These are phyloP conservation scores for Drosophila aff. DNA, from an alignment of 1,140 invertebrate species.

Conservation along the genomic window DNA sequence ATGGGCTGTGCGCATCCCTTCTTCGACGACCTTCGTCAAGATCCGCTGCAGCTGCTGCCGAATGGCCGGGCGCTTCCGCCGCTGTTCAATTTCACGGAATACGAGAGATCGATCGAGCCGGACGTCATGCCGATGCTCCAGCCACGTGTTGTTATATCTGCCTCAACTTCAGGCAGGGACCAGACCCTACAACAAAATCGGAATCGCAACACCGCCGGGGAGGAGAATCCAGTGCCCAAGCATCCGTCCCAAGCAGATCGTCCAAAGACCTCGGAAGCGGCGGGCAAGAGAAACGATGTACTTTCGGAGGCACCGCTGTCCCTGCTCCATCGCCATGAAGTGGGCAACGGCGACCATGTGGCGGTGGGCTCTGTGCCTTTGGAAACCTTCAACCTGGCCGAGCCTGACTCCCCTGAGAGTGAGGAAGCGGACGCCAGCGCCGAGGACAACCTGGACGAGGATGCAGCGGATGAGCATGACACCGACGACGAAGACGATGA, in stretches of 20 bases:
- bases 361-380: constrained; percentile 20
- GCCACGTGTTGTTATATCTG: not conserved
- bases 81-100: constrained; percentile 62
- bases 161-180: not conserved
- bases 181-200: not conserved
- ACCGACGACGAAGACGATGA: constrained; percentile 33
- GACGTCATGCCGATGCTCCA: constrained; percentile 32
- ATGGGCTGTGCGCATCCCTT: constrained; percentile 68
- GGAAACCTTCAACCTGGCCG: not conserved
- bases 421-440: constrained; percentile 27
- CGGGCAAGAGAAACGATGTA: not conserved
- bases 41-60: constrained; percentile 61
- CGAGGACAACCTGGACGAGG: constrained; percentile 23
- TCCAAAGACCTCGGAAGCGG: not conserved
- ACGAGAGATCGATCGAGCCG: constrained; percentile 59
- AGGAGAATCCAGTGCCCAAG: constrained; percentile 25
- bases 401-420: constrained; percentile 11
- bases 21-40: constrained; percentile 67
- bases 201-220: constrained; percentile 49
- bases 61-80: constrained; percentile 54
- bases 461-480: constrained; percentile 30
- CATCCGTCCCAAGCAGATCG: not conserved
- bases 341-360: constrained; percentile 64
- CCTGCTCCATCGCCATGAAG: constrained; percentile 24
- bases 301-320: not conserved